Conservation (phyloP, 1,140 invertebrate species). For the Apis mellifera region Amel_HAv3.1 CM009943.2:11159001-11159500, state of each 20-base stretch:
- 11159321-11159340: conserved; percentile 39
- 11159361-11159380: background rate
- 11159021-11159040: too few relatives aligned
- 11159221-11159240: conserved; percentile 50
- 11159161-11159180: background rate
- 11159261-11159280: conserved; percentile 58
- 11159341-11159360: conserved; percentile 21
- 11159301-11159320: background rate
- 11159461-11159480: too few relatives aligned
- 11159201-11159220: conserved; percentile 64
- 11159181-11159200: conserved; percentile 47
- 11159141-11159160: conserved; percentile 1
- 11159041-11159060: too few relatives aligned
- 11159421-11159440: conserved; percentile 16
- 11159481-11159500: too few relatives aligned
- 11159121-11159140: background rate
- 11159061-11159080: too few relatives aligned
- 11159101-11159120: background rate
- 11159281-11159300: conserved; percentile 19
- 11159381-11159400: background rate
- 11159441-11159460: background rate
- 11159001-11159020: too few relatives aligned
- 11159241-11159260: conserved; percentile 59
- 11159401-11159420: background rate
- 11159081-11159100: too few relatives aligned